Evolutionary conservation across 2,888 invertebrate species (phyloP).

Genomic region (Oithona nana): DNA sequence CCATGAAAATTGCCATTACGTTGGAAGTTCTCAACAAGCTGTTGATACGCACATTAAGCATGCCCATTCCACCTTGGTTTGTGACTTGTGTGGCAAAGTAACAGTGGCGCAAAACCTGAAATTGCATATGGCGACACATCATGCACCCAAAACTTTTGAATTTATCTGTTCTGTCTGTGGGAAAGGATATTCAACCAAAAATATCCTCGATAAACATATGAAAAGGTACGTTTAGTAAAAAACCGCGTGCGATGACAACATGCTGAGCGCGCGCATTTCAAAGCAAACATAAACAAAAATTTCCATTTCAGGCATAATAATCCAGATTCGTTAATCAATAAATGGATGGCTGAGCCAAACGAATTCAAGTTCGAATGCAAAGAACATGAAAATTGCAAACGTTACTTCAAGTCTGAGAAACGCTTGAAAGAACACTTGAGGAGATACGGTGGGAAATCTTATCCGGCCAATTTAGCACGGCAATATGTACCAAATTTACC

Average conservation of each 20-base stretch:
- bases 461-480: background rate
- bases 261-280: too few species aligned
- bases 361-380: constrained; percentile 1
- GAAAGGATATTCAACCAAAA: background rate
- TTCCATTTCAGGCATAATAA: too few species aligned
- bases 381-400: background rate
- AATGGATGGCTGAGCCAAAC: constrained; percentile 1
- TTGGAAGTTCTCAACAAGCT: background rate
- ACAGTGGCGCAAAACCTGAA: background rate
- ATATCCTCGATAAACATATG: background rate
- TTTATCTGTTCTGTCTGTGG: background rate
- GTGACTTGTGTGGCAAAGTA: background rate
- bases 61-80: background rate
- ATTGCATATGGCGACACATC: background rate
- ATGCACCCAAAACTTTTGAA: background rate
- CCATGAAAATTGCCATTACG: background rate
- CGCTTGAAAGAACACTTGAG: background rate
- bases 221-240: too few species aligned
- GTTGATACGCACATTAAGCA: background rate
- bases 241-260: too few species aligned
- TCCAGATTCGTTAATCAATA: background rate
- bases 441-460: background rate
- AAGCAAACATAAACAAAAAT: too few species aligned
- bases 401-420: constrained; percentile 1
- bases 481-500: background rate